Evolutionary conservation across 1,140 invertebrate genomes (phyloP).

Genomic region (Hypothenemus hampei): DNA sequence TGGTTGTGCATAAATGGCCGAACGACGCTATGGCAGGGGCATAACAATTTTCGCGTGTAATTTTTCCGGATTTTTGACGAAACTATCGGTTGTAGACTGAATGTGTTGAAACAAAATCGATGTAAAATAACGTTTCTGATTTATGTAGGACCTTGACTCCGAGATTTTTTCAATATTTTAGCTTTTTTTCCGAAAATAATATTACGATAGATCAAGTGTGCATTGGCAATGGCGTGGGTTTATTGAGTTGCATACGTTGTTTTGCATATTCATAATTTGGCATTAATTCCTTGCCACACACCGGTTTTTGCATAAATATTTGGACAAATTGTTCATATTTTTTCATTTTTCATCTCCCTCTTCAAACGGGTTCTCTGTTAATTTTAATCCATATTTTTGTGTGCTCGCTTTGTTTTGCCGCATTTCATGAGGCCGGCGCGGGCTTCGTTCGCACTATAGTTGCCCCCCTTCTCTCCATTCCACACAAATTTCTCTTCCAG

Average conservation of each 20-base stretch:
- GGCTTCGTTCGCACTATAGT: too few species aligned
- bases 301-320: background rate
- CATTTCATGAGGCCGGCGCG: too few species aligned
- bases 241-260: slow-evolving; percentile 15
- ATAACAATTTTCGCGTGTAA: slow-evolving; percentile 27
- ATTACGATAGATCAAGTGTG: slow-evolving; percentile 10
- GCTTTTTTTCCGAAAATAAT: slow-evolving; percentile 32
- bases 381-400: too few species aligned
- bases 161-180: slow-evolving; percentile 32
- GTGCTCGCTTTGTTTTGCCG: too few species aligned
- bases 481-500: too few species aligned
- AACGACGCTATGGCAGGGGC: slow-evolving; percentile 40
- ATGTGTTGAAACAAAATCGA: slow-evolving; percentile 41
- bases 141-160: slow-evolving; percentile 42
- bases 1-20: slow-evolving; percentile 46
- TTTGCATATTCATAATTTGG: background rate
- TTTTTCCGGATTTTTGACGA: slow-evolving; percentile 39
- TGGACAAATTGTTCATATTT: too few species aligned
- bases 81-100: slow-evolving; percentile 29
- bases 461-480: too few species aligned
- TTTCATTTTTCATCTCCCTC: too few species aligned
- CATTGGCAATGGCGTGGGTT: slow-evolving; percentile 20
- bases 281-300: background rate
- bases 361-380: too few species aligned
- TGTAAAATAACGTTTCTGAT: slow-evolving; percentile 38